phyloP scores from a whole-genome alignment of 2,113 vertebrate species.

The Phyllostomus discolor region DNA sequence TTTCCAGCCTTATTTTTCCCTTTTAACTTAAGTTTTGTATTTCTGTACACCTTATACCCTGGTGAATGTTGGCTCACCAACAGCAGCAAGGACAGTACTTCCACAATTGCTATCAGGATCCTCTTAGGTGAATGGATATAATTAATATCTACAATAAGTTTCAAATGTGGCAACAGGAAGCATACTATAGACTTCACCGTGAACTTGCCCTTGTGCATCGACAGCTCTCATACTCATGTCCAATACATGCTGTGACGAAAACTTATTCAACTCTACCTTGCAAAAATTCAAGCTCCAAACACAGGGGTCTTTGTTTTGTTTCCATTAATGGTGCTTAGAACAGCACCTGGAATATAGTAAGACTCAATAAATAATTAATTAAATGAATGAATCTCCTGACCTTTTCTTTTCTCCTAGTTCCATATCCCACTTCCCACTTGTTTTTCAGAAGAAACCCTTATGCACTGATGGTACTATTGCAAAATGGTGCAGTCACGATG shows the following conservation, averaged over 20 bases:
- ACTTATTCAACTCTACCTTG: background rate
- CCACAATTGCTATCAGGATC: background rate
- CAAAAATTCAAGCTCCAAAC: background rate
- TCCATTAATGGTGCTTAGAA: background rate
- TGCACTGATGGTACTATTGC: background rate
- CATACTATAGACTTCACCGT: background rate
- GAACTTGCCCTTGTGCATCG: background rate
- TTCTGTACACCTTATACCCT: background rate
- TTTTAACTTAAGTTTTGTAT: background rate
- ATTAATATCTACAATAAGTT: background rate
- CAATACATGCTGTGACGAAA: background rate
- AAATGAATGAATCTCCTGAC: background rate
- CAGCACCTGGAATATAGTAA: background rate
- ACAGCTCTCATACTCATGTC: background rate
- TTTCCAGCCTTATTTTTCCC: background rate
- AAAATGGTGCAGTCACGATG: background rate
- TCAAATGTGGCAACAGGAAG: background rate
- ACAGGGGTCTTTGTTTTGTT: background rate
- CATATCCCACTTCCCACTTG: background rate
- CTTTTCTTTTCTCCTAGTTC: background rate
- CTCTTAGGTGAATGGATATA: background rate
- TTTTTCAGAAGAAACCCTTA: background rate
- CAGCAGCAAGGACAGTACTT: background rate
- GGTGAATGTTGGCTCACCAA: background rate
- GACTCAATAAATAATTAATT: background rate